Conservation (phyloP, 1,140 invertebrate genomes). For the Lasaia peninsularis region DNA sequence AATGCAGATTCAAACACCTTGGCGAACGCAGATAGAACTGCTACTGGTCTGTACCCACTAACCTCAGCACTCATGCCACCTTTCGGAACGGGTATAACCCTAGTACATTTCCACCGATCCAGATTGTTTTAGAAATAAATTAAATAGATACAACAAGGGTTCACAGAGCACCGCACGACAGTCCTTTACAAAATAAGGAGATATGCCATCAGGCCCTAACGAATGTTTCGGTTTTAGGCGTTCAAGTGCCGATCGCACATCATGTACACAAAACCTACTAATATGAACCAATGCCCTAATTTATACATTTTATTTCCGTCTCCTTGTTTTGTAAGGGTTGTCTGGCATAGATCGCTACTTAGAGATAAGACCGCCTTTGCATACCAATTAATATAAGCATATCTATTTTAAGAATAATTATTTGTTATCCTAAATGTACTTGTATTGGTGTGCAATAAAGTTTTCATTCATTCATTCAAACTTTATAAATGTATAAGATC, state of each 20-base stretch:
- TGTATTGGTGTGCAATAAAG: too few relatives aligned
- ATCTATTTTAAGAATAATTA: too few relatives aligned
- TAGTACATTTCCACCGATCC: slow-evolving; percentile 18
- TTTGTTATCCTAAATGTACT: too few relatives aligned
- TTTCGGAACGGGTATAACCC: slow-evolving; percentile 21
- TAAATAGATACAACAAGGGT: slow-evolving; percentile 6
- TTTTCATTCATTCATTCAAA: too few relatives aligned
- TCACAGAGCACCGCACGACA: neutral
- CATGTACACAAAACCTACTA: neutral
- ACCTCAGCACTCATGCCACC: slow-evolving; percentile 2
- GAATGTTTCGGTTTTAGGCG: neutral
- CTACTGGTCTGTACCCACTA: slow-evolving; percentile 24
- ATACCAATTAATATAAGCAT: too few relatives aligned
- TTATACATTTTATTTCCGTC: too few relatives aligned
- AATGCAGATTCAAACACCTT: slow-evolving; percentile 31
- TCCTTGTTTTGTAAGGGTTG: too few relatives aligned
- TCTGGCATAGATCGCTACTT: too few relatives aligned
- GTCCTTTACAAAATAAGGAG: slow-evolving; percentile 8
- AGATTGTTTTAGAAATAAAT: slow-evolving; percentile 7
- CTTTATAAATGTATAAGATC: too few relatives aligned
- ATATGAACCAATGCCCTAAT: too few relatives aligned
- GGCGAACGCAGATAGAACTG: slow-evolving; percentile 24
- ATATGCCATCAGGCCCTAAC: neutral
- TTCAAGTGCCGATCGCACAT: neutral
- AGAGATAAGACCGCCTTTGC: too few relatives aligned